A percentile compares a stretch with the other conserved stretches of the same genome.
phyloP scores from a whole-genome alignment of 1,140 invertebrate species.

The Papilio aristodemus region DNA sequence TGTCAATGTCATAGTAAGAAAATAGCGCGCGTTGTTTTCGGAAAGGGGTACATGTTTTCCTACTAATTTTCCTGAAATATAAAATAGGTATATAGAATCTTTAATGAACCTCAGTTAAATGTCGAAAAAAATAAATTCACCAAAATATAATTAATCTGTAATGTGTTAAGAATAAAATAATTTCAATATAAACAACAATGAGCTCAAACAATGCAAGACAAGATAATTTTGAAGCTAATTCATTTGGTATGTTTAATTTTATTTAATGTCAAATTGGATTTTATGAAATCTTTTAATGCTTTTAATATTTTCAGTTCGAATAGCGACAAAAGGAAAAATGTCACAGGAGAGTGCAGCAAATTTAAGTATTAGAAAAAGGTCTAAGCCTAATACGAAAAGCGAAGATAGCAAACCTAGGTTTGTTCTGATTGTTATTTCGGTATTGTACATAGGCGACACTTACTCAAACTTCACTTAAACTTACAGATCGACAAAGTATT shows the following conservation, averaged over 20 bases:
- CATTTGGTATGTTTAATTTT: slow-evolving; percentile 20
- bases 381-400: slow-evolving; percentile 50
- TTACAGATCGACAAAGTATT: too few species aligned
- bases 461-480: too few species aligned
- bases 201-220: slow-evolving; percentile 10
- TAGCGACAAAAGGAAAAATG: slow-evolving; percentile 52
- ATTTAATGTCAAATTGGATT: background rate
- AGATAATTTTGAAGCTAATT: slow-evolving; percentile 31
- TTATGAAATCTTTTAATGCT: slow-evolving; percentile 5
- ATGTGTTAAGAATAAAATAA: background rate
- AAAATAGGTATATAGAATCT: background rate
- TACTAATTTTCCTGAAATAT: background rate
- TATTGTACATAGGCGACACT: too few species aligned
- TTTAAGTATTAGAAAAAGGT: slow-evolving; percentile 54
- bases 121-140: background rate
- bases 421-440: slow-evolving; percentile 26
- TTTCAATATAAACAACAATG: slow-evolving; percentile 6
- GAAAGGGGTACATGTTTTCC: background rate
- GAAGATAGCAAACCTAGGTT: slow-evolving; percentile 47
- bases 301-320: slow-evolving; percentile 42
- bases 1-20: slow-evolving; percentile 5
- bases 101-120: background rate
- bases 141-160: background rate
- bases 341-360: slow-evolving; percentile 55
- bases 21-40: slow-evolving; percentile 20